Percentiles rank a stretch among this genome's conserved stretches.
These are phyloP conservation scores for Dendrocincla tyrannina DNA, from an alignment of 2,797 vertebrate genomes.

Conservation along the genomic window DNA sequence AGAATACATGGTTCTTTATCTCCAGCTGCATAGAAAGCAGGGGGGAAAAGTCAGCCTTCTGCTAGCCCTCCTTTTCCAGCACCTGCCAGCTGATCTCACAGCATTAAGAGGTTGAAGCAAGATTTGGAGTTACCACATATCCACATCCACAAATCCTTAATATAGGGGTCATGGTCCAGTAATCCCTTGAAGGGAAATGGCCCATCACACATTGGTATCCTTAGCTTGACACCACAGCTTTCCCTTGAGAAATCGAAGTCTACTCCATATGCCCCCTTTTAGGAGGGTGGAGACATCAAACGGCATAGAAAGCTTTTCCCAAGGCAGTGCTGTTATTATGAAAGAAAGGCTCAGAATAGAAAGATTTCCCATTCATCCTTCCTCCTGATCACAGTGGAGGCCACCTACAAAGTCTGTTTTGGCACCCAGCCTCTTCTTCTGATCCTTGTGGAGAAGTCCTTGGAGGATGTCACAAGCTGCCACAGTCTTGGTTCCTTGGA, in stretches of 20 bases:
- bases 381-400: neutral
- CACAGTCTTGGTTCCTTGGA: conserved; percentile 89
- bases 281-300: neutral
- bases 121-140: neutral
- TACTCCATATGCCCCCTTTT: neutral
- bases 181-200: neutral
- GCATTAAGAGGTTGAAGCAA: neutral
- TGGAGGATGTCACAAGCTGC: conserved; percentile 87
- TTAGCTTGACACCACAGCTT: neutral
- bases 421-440: conserved; percentile 88
- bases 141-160: neutral
- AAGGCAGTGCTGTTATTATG: neutral
- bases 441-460: conserved; percentile 95
- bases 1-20: conserved; percentile 94
- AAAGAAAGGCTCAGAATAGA: neutral
- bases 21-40: conserved; percentile 82
- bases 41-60: neutral
- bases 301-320: neutral
- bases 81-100: neutral
- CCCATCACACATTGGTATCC: neutral
- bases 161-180: neutral
- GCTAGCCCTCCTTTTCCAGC: neutral
- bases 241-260: neutral
- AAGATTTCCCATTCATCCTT: neutral
- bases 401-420: conserved; percentile 92